Conservation (phyloP, 92 coral and sea anemone genomes). For the Anthopleura xanthogrammica region DNA sequence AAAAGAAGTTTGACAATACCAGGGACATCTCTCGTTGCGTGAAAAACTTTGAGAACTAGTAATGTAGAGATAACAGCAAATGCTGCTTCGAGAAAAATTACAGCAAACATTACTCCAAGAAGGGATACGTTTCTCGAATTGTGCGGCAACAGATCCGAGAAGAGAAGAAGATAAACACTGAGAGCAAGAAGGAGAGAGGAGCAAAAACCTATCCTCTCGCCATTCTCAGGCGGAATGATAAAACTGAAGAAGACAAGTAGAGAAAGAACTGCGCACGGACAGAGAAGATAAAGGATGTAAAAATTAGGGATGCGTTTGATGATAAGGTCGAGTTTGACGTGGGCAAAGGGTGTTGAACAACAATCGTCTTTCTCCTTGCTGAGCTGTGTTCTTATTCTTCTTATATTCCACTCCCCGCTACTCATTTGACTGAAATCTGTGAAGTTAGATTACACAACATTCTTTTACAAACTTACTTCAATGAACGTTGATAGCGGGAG, state of each 20-base stretch:
- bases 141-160: conserved; percentile 57
- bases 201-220: conserved; percentile 75
- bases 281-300: conserved; percentile 59
- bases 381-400: not conserved
- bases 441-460: not conserved
- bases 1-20: conserved; percentile 20
- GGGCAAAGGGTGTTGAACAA: not conserved
- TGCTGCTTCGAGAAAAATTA: conserved; percentile 58
- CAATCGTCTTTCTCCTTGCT: not conserved
- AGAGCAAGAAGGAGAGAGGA: conserved; percentile 55
- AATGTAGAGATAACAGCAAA: conserved; percentile 55
- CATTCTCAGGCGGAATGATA: conserved; percentile 71
- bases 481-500: too few species aligned
- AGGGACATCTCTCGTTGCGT: conserved; percentile 59
- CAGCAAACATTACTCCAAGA: conserved; percentile 57
- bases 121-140: conserved; percentile 48
- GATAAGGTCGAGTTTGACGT: not conserved
- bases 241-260: conserved; percentile 70
- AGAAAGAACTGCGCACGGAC: conserved; percentile 65
- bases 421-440: not conserved
- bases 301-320: conserved; percentile 45
- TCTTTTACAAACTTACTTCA: not conserved
- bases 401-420: not conserved
- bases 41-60: conserved; percentile 51
- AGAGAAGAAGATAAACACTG: conserved; percentile 66